Evolutionary conservation across 2,113 vertebrate genomes (phyloP).

Genomic region (Coptodon bakossiorum): DNA sequence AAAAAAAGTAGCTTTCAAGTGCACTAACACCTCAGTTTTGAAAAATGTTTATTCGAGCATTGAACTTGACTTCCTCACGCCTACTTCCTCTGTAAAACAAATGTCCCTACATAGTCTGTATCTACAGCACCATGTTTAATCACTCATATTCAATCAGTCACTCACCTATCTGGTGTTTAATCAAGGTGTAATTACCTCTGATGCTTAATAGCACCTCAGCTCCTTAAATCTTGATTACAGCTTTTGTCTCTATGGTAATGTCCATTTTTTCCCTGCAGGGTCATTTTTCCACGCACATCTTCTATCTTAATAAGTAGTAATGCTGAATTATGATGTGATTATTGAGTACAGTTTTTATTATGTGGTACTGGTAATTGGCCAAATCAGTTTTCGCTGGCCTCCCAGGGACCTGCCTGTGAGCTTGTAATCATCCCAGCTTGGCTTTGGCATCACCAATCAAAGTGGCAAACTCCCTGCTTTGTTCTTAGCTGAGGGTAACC

Average conservation of each 20-base stretch:
- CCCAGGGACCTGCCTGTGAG: background rate
- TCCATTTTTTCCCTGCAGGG: background rate
- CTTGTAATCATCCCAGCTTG: slow-evolving; percentile 6
- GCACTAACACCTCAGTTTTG: background rate
- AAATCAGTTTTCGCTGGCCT: background rate
- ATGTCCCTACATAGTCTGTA: background rate
- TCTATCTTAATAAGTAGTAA: background rate
- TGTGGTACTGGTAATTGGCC: background rate
- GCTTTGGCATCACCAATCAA: slow-evolving; percentile 5
- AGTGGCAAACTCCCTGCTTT: slow-evolving; percentile 12
- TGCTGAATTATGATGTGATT: background rate
- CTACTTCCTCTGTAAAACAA: background rate
- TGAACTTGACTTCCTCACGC: background rate
- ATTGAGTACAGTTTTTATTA: background rate
- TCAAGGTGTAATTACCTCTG: background rate
- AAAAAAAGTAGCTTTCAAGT: background rate
- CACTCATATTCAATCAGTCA: background rate
- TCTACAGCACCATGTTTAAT: background rate
- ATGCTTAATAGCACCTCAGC: background rate
- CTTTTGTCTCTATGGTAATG: background rate
- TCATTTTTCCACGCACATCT: background rate
- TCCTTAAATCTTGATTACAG: background rate
- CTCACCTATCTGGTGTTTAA: background rate
- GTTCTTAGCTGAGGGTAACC: slow-evolving; percentile 21
- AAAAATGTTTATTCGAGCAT: background rate